A percentile compares a stretch with the other conserved stretches of the same genome.
phyloP scores from a whole-genome alignment of 1,140 invertebrate genomes.

The Philotrypesis tridentata region DNA sequence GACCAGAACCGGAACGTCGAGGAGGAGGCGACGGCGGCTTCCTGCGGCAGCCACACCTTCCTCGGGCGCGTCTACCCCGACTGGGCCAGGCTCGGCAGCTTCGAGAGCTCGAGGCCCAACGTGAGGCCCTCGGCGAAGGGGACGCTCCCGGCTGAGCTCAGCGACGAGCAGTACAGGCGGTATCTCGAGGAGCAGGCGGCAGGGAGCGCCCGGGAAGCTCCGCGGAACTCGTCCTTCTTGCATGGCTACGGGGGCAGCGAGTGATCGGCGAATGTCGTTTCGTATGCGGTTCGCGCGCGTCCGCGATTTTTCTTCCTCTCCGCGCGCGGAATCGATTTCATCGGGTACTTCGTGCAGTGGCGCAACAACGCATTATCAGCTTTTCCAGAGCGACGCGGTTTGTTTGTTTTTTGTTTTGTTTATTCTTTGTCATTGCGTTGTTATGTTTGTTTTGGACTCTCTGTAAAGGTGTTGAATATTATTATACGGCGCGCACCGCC shows the following conservation, averaged over 20 bases:
- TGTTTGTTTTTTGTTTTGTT: neutral
- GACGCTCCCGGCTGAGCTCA: neutral
- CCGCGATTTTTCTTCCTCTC: no score
- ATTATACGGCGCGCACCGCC: no score
- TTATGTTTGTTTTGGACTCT: neutral
- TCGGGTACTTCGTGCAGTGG: no score
- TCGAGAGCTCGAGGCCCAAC: neutral
- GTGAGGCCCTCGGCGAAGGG: neutral
- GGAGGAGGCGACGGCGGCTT: no score
- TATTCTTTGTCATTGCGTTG: neutral
- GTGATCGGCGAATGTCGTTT: no score
- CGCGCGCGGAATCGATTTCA: no score
- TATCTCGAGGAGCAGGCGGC: neutral
- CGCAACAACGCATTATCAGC: constrained; percentile 22
- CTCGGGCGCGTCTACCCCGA: constrained; percentile 1
- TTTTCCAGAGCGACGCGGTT: neutral
- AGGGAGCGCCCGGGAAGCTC: neutral
- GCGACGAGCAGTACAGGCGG: neutral
- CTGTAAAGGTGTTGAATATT: neutral
- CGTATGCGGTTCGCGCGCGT: no score
- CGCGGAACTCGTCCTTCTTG: constrained; percentile 48
- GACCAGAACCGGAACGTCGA: neutral
- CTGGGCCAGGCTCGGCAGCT: neutral
- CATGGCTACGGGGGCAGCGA: constrained; percentile 56
- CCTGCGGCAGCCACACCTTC: neutral